Base-by-base conservation (phyloP, 2,797 vertebrate species). In the Chromis chromis region DNA sequence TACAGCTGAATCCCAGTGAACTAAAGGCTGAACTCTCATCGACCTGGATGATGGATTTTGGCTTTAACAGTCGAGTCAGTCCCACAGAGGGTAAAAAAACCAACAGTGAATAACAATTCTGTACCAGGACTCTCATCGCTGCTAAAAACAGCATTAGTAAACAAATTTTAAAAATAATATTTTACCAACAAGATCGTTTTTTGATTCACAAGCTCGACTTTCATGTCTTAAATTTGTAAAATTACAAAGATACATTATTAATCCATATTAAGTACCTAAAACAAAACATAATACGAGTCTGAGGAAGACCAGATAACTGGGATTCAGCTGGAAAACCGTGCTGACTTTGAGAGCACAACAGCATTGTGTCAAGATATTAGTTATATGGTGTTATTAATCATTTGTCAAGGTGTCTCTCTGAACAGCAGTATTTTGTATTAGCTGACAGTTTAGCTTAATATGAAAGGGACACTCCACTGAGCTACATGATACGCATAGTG, bases 1-100 rank as follows among this genome's bases (percentile, higher is more conserved):
- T 77, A 49, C 57, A 78, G 76, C 76, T 82, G 76, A 84, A 85
- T 74, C 64, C 65, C 70, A 75, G 71, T 54, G 22, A 31, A 63
- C 44, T 55, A 27, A 86, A 64, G 42, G 56, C 27, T 68, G 28
- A 74, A 68, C 31, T 21, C 14, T 56, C 19, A 22, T 6, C 2
- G 25, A 59, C 14, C 28, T 61, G 59, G 53, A 52, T 55, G 8
- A 56, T 25, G 59, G 57, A 50, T 56, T 55, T 55, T 63, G 24
- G 28, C 28, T 31, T 7, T 7, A 71, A 28, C 31, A 42, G 12
- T 40, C 54, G 17, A 39, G 46, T 60, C 13, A 17, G 54, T 70
- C 71, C 65, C 62, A 69, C 21, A 70, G 62, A 72, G 24, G 27
- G 36, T 72, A 40, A 24, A 31, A 22, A 68, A 33, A 56, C 31